phyloP scores from a whole-genome alignment of 1,140 invertebrate genomes.

The Caenorhabditis latens region DNA sequence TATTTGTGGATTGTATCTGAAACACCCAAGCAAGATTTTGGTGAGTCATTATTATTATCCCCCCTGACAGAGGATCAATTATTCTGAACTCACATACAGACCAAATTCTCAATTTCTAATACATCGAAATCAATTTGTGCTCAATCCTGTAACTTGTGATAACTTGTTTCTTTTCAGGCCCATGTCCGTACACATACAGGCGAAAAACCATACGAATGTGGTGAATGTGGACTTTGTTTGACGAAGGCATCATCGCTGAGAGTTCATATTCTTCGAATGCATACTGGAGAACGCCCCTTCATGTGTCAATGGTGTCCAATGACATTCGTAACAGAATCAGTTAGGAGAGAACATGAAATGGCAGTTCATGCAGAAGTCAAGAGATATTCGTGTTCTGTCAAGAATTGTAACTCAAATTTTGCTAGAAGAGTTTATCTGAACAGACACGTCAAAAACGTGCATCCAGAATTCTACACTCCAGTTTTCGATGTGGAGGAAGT shows the following conservation, averaged over 20 bases:
- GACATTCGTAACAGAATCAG: slow-evolving; percentile 43
- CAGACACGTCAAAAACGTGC: slow-evolving; percentile 49
- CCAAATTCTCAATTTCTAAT: too few relatives aligned
- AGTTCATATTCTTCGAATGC: slow-evolving; percentile 59
- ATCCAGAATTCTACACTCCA: slow-evolving; percentile 28
- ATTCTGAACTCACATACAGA: too few relatives aligned
- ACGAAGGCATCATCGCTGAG: slow-evolving; percentile 43
- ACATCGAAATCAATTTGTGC: too few relatives aligned
- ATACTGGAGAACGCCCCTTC: slow-evolving; percentile 43
- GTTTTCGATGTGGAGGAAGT: slow-evolving; percentile 40
- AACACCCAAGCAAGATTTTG: slow-evolving; percentile 81
- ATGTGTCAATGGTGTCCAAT: slow-evolving; percentile 56
- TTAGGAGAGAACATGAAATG: slow-evolving; percentile 62
- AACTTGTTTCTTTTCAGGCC: slow-evolving; percentile 28
- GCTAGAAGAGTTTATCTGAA: slow-evolving; percentile 50
- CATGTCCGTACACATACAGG: slow-evolving; percentile 65
- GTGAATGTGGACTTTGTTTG: slow-evolving; percentile 49
- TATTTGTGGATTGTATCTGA: slow-evolving; percentile 79
- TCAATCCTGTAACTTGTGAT: slow-evolving; percentile 3
- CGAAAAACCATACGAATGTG: slow-evolving; percentile 63
- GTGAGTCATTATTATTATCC: slow-evolving; percentile 15
- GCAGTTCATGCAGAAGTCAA: slow-evolving; percentile 59
- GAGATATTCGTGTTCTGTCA: slow-evolving; percentile 48
- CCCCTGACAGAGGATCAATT: too few relatives aligned
- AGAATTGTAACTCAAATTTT: slow-evolving; percentile 39